A percentile compares a stretch with the other conserved stretches of the same genome.
These are phyloP conservation scores for Gallinago jamesoni DNA, from an alignment of 2,113 vertebrate species.

Conservation along the genomic window DNA sequence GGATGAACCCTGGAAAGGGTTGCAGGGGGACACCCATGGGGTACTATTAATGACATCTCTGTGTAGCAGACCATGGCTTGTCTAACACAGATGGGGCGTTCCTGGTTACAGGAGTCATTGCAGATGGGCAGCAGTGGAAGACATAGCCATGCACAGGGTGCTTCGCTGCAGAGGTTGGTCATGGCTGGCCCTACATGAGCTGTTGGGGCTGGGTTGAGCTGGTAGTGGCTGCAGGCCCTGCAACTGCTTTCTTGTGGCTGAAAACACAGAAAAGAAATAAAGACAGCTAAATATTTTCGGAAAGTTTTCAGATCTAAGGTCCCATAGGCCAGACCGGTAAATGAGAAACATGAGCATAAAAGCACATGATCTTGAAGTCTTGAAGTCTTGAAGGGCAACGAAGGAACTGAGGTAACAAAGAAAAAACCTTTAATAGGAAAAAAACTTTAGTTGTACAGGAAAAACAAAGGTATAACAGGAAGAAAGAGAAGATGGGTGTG, in stretches of 20 bases:
- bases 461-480: neutral
- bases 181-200: fast-evolving
- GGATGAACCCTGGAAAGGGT: neutral
- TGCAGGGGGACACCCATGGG: fast-evolving
- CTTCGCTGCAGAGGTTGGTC: neutral
- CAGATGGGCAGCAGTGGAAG: neutral
- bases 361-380: neutral
- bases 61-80: neutral
- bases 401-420: neutral
- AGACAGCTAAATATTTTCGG: neutral
- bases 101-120: neutral
- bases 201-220: neutral
- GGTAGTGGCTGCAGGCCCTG: neutral
- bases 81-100: neutral
- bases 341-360: neutral
- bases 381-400: neutral
- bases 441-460: neutral
- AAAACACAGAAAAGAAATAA: neutral
- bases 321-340: neutral
- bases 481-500: neutral
- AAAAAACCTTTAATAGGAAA: neutral
- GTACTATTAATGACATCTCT: neutral
- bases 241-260: neutral
- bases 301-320: neutral
- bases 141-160: fast-evolving